Base-by-base conservation (phyloP, 2,113 vertebrate species). In the Sapajus apella region DNA sequence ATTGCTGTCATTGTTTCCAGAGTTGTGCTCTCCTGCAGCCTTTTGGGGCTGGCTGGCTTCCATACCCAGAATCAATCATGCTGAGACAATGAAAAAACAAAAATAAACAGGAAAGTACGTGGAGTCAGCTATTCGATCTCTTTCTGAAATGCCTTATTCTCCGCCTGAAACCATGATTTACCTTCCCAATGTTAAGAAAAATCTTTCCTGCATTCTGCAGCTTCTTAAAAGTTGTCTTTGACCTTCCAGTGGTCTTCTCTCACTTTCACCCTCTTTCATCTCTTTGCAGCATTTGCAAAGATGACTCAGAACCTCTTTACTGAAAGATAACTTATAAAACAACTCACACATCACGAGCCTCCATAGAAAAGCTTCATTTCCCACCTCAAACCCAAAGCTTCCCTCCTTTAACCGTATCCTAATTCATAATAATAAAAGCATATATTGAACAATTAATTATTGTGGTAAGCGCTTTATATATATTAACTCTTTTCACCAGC, bases 241-340 rank as follows among this genome's bases (percentile, higher is more conserved):
- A 77, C 58, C 5, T 94, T 30, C 9, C 20, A 37, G 17, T 23
- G 1, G 21, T 88, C 81, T 73, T 96, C 93, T 50, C 23, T 83
- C 35, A 40, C 4, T 85, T 95, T 58, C 20, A 30, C 73, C 8
- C 8, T 87, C 79, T 87, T 89, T 56, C 9, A 72, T 85, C 30
- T 14, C 35, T 35, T 64, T 56, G 50, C 20, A 55, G 37, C n/a
- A 79, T 82, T 72, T 87, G 9, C 43, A 58, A 16, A 95, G 68
- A 87, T 87, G 37, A 77, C 20, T 95, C 35, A 27, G 21, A 84
- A 7, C 1, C 64, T 91, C 27, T 80, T 75, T 79, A 68, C 50
- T 95, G 61, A 88, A 77, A 96, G 32, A 70, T 43, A 81, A 90
- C 35, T 87, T 86, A 70, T 1, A 47, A 61, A 96, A 68, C 25